Base-by-base conservation (phyloP, 1,140 invertebrate genomes). In the Pogonognathellus flavescens region DNA sequence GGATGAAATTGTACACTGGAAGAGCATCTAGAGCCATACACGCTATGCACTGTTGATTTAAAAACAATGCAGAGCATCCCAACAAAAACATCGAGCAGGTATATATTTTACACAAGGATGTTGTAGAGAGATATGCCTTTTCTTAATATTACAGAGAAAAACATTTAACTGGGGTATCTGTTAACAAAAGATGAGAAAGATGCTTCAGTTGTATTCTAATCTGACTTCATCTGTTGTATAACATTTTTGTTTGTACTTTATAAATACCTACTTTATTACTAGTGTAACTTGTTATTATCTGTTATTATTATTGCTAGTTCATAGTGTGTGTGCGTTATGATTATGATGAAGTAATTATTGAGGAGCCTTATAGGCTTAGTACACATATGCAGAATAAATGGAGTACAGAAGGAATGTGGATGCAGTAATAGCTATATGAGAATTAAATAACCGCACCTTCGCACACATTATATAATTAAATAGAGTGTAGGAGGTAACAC, bases 381-480 rank as follows among this genome's bases (percentile, higher is more conserved):
- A 52, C n/a, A 80, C 20, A 70, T 70, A n/a, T 41, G 72, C 4
- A 41, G n/a, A 18, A 13, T 50, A 80, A 14, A 9, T 49, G 16
- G 10, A n/a, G 14, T 80, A 50, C 25, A 14, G 50, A 53, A 11
- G 13, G 53, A 10, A 11, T 16, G 20, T 57, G 8, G 14, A 25
- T 55, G 80, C 0, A 81, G 80, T 55, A 81, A 81, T 81, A 81
- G 18, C n/a, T 14, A 50, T 66, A n/a, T 81, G 80, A n/a, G 80
- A 81, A 57, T 81, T 81, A 57, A 57, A 81, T 81, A 81, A 81
- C 80, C 80, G 80, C 80, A 81, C 80, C 50, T 81, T 81, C 80
- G 55, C 80, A 81, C 80, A 81, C 50, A 81, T 81, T 81, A 81
- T 81, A 81, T 81, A 81, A 81, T 81, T 81, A 81, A 53, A 52